These are phyloP conservation scores for Ivindomyrus marchei DNA, from an alignment of 2,113 vertebrate genomes.

Conservation along the genomic window DNA sequence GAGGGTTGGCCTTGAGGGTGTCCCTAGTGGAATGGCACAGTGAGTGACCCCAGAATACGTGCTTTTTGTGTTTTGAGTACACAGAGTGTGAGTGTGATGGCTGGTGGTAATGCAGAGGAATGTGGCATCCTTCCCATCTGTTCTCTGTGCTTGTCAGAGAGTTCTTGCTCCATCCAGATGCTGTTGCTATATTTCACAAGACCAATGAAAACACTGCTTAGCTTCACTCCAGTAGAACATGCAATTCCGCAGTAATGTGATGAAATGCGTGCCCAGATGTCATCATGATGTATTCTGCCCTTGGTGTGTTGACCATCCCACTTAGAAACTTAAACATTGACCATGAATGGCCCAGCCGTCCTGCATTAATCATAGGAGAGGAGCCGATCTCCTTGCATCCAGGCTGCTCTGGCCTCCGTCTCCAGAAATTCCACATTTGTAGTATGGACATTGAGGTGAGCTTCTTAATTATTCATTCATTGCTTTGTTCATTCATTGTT, in stretches of 20 bases:
- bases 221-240: not conserved
- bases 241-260: not conserved
- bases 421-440: conserved; percentile 31
- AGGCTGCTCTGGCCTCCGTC: not conserved
- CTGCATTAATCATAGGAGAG: conserved; percentile 35
- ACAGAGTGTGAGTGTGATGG: not conserved
- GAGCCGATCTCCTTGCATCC: not conserved
- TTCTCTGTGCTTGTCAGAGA: not conserved
- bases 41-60: not conserved
- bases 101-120: not conserved
- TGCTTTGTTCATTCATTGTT: not conserved
- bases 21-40: not conserved
- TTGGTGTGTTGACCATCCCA: conserved; percentile 10
- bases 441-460: conserved; percentile 29
- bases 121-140: not conserved
- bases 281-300: not conserved
- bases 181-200: not conserved
- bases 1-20: not conserved
- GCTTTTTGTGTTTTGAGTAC: not conserved
- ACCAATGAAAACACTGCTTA: not conserved
- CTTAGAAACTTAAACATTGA: conserved; percentile 16
- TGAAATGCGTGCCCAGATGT: not conserved
- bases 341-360: conserved; percentile 28
- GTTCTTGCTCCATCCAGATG: not conserved
- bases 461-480: conserved; percentile 12